Evolutionary conservation across 2,113 vertebrate genomes (phyloP).

Genomic region (Nannospalax galili): DNA sequence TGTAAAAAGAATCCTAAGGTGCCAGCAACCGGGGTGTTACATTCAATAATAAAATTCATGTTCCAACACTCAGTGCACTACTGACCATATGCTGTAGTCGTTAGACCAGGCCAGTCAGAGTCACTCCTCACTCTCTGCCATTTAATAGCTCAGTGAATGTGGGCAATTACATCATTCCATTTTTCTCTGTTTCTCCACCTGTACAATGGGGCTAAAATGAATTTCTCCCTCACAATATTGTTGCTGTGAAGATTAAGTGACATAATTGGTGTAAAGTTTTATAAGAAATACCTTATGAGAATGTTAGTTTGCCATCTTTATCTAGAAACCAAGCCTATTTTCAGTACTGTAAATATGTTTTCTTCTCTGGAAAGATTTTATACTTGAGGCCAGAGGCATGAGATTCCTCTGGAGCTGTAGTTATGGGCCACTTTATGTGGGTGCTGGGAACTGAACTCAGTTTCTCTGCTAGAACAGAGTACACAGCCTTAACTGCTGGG

Average conservation of each 20-base stretch:
- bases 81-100: not conserved
- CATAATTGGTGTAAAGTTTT: not conserved
- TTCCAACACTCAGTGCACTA: conserved; percentile 32
- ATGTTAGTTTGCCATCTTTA: not conserved
- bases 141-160: not conserved
- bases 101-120: not conserved
- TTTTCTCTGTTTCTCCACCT: conserved; percentile 16
- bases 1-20: conserved; percentile 50
- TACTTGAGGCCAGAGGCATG: not conserved
- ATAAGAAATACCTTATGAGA: not conserved
- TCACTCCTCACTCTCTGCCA: not conserved
- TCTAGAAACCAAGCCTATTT: not conserved
- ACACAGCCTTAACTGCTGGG: too few species aligned
- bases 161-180: not conserved
- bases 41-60: conserved; percentile 56
- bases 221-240: not conserved
- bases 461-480: not conserved
- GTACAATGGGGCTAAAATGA: not conserved
- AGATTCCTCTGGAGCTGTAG: not conserved
- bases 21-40: conserved; percentile 56
- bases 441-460: not conserved
- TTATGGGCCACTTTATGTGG: not conserved
- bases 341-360: not conserved
- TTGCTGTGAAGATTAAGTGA: not conserved
- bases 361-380: not conserved